Base-by-base conservation (phyloP, 2,113 vertebrate species). In the Terrapene triunguis region DNA sequence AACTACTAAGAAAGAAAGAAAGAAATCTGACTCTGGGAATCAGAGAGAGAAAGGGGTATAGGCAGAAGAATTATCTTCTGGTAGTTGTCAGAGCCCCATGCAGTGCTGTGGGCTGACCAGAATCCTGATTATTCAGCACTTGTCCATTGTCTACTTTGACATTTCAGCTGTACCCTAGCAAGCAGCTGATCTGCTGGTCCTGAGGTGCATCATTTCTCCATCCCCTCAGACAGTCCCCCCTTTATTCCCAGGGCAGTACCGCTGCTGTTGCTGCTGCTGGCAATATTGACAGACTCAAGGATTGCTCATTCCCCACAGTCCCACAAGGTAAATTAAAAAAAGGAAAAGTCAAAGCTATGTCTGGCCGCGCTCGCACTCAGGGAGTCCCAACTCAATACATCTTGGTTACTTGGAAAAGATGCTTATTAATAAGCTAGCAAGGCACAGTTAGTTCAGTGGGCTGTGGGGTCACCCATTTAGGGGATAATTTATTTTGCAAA, bases 281-380 rank as follows among this genome's bases (percentile, higher is more conserved):
- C 80, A 95, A 95, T 98, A 97, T 94, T 98, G 98, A 98, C 98
- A 98, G 97, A 96, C 98, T 94, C 98, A 97, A 98, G 96, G 96
- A 98, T 98, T 96, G 96, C 92, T 98, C 97, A 95, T 98, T 98
- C 97, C 98, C 98, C 96, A 95, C 81, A 96, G 98, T 92, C 95
- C 97, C 97, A 92, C 97, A 98, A 98, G 98, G 98, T 98, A 98
- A 98, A 98, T 98, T 98, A 97, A 97, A 97, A 98, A 98, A 98
- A 97, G 97, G 97, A 97, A 98, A 98, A 98, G 98, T 98, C 98
- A 98, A 97, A 98, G 98, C 98, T 98, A 96, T 98, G 97, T 98
- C 97, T 98, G 98, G 94, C 97, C 98, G 87, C 82, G 97, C 94
- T 97, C 0, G 8, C 90, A 97, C 96, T 89, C 17, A 5, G 98